Base-by-base conservation (phyloP, 2,113 vertebrate genomes). In the Hemichromis elongatus region DNA sequence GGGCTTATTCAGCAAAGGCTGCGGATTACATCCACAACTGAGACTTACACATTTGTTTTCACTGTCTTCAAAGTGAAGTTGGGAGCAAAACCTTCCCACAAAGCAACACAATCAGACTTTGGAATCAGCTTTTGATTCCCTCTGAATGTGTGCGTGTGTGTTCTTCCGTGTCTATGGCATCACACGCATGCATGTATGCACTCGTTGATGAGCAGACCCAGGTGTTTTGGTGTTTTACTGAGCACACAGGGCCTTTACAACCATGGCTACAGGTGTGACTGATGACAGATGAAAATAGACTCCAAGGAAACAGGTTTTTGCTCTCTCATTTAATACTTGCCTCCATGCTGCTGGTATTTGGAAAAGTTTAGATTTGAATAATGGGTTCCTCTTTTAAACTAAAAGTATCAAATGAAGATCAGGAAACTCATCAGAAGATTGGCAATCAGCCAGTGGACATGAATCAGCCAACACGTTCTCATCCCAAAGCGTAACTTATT, bases 211-310 rank as follows among this genome's bases (percentile, higher is more conserved):
- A 92, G 91, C 84, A 80, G 85, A 85, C 87, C 90, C 94, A 94
- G 93, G 91, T 94, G 93, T 90, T 88, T 87, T 87, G 87, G 68
- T 24, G 77, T 92, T 92, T 93, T 89, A 77, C 84, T 77, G 83
- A 89, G 86, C 90, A 88, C 70, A 70, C 81, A 90, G 84, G 75
- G 45, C 63, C 80, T 92, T 88, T 82, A 81, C 77, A 91, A 80
- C 57, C 45, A 53, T 83, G 42, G 35, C 70, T 83, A 52, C 91
- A 93, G 88, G 90, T 92, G 89, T 88, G 88, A 89, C 63, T 77
- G 80, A 87, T 90, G 77, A 84, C 10, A 50, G 87, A 87, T 77
- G 52, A 84, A 77, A 87, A 70, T 73, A 93, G 80, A 89, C 88
- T 77, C 28, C 80, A 75, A 73, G 66, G 53, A 92, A 89, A 90